A percentile compares a stretch with the other conserved stretches of the same genome.
Conservation (phyloP, 2,888 invertebrate genomes). For the Tachina grossa region DNA sequence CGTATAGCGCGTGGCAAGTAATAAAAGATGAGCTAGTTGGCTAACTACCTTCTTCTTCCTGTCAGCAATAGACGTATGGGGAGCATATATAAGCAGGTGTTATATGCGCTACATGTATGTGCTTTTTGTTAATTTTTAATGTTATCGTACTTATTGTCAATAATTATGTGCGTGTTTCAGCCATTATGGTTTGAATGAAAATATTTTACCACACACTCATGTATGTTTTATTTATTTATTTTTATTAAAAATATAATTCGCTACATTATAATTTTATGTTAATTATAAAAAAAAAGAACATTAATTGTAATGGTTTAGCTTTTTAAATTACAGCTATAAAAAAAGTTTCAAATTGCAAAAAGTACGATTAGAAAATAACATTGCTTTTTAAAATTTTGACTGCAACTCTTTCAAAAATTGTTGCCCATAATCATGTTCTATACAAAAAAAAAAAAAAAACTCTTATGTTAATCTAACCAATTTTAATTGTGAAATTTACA, state of each 20-base stretch:
- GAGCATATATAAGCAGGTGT: conserved; percentile 55
- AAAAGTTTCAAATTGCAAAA: neutral
- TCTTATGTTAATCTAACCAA: too few relatives aligned
- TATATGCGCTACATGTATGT: conserved; percentile 23
- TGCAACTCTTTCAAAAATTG: too few relatives aligned
- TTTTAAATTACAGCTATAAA: neutral
- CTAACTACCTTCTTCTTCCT: neutral
- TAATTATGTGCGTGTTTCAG: conserved; percentile 52
- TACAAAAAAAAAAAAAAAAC: too few relatives aligned
- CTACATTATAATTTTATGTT: conserved; percentile 24
- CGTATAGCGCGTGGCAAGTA: neutral
- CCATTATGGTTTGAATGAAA: conserved; percentile 41
- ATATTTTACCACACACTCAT: conserved; percentile 25
- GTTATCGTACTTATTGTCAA: conserved; percentile 51
- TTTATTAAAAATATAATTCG: conserved; percentile 16
- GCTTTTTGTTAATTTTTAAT: conserved; percentile 53
- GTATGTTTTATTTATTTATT: conserved; percentile 8
- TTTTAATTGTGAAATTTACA: too few relatives aligned
- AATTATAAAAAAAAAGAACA: conserved; percentile 12
- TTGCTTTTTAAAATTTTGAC: too few relatives aligned
- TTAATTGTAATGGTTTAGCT: neutral
- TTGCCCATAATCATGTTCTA: too few relatives aligned
- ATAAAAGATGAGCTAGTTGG: conserved; percentile 36
- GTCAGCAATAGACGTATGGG: conserved; percentile 6
- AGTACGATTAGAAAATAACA: too few relatives aligned